These are phyloP conservation scores for Trichopria drosophilae DNA, from an alignment of 2,888 invertebrate genomes.

Conservation along the genomic window DNA sequence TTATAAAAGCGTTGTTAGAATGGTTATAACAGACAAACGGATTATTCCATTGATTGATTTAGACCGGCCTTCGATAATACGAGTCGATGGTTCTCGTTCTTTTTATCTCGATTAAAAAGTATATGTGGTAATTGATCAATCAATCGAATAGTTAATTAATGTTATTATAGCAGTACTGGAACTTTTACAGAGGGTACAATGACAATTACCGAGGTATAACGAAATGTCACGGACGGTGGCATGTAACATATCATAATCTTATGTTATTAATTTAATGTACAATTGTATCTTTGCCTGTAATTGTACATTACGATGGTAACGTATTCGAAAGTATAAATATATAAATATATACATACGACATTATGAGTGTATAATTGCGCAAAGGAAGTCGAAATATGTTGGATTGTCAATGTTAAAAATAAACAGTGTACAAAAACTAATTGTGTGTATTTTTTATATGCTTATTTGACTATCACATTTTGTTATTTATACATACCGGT, in stretches of 20 bases:
- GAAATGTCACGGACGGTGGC: conserved; percentile 24
- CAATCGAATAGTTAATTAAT: conserved; percentile 17
- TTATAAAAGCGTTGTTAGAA: no score
- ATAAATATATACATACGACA: conserved; percentile 43
- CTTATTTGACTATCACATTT: conserved; percentile 51
- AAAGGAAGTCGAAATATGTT: conserved; percentile 51
- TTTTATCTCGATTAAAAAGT: background rate
- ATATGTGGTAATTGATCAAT: conserved; percentile 5
- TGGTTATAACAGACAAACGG: no score
- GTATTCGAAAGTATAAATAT: conserved; percentile 42
- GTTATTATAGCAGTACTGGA: conserved; percentile 11
- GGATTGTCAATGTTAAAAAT: conserved; percentile 59
- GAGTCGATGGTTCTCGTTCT: no score
- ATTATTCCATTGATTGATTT: no score
- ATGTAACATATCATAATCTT: conserved; percentile 30
- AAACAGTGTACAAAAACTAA: conserved; percentile 55
- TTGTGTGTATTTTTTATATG: conserved; percentile 52
- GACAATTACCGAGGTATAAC: conserved; percentile 13
- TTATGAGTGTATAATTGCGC: conserved; percentile 52
- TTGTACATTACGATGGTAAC: no score
- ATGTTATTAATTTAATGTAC: conserved; percentile 16
- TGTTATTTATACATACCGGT: conserved; percentile 47
- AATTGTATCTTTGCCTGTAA: conserved; percentile 14
- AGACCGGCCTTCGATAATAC: no score
- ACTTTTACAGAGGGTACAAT: no score